Percentiles rank a stretch among this genome's conserved stretches.
Evolutionary conservation across 64 coral and sea anemone species (phyloP).

Genomic region (Anthopleura sola): DNA sequence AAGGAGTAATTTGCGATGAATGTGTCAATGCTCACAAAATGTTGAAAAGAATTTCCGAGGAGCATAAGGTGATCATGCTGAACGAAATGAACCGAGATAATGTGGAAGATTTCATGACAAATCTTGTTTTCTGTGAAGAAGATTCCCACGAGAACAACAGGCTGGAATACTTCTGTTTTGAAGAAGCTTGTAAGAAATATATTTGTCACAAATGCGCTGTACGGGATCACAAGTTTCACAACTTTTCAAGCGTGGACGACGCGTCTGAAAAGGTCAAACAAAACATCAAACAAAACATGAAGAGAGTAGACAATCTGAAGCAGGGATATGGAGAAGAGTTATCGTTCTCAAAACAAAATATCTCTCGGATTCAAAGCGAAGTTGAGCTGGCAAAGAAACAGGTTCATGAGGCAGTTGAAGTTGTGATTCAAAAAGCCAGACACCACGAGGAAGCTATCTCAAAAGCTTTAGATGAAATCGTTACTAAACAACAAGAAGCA

Average conservation of each 20-base stretch:
- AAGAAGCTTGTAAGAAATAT: background rate
- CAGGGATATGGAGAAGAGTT: background rate
- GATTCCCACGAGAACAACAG: background rate
- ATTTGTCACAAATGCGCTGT: conserved; percentile 9
- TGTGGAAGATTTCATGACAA: background rate
- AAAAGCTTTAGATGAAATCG: background rate
- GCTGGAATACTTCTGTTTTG: conserved; percentile 17
- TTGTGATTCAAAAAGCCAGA: background rate
- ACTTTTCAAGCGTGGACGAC: background rate
- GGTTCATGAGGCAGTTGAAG: background rate
- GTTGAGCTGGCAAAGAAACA: background rate
- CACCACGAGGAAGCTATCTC: background rate
- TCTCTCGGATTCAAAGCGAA: background rate
- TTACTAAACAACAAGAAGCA: background rate
- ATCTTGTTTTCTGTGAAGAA: background rate
- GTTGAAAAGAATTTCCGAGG: background rate
- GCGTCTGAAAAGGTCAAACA: background rate
- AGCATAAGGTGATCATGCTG: background rate
- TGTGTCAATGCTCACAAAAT: conserved; percentile 6
- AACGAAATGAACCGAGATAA: background rate
- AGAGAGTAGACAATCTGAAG: background rate
- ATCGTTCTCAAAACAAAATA: background rate
- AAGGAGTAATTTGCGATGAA: background rate
- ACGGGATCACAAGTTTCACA: background rate
- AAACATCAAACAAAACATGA: background rate